Evolutionary conservation across 2,888 invertebrate species (phyloP).

Genomic region (Morpho achilles): DNA sequence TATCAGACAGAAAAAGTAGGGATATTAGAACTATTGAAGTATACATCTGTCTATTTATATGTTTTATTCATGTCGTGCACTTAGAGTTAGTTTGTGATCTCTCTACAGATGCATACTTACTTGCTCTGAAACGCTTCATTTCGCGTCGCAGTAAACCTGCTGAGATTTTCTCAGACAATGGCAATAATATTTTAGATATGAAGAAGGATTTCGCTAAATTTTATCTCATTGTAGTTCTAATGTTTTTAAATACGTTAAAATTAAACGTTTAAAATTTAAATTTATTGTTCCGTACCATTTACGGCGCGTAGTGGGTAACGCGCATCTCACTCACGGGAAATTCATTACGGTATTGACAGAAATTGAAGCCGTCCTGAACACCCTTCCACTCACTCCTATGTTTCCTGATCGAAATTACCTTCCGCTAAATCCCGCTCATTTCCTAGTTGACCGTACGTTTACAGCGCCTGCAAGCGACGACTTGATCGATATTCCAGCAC

Average conservation of each 20-base stretch:
- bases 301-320: constrained; percentile 1
- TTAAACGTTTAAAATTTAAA: not conserved
- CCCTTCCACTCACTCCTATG: constrained; percentile 21
- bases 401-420: constrained; percentile 11
- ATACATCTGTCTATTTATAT: constrained; percentile 32
- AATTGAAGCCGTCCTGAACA: constrained; percentile 22
- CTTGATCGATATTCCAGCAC: not conserved
- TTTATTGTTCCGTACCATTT: not conserved
- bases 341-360: constrained; percentile 19
- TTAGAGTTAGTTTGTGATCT: constrained; percentile 28
- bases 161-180: constrained; percentile 31
- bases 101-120: constrained; percentile 22
- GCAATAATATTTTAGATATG: constrained; percentile 26
- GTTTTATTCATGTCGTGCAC: constrained; percentile 28
- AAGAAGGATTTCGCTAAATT: constrained; percentile 24
- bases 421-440: not conserved
- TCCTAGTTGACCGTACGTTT: not conserved
- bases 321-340: constrained; percentile 11
- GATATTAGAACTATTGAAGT: constrained; percentile 26
- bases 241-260: constrained; percentile 15
- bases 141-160: constrained; percentile 29
- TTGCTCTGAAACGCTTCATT: constrained; percentile 30
- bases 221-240: constrained; percentile 11
- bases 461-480: not conserved
- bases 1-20: constrained; percentile 27